Evolutionary conservation across 2,113 vertebrate genomes (phyloP).

Genomic region (Rostratula benghalensis): DNA sequence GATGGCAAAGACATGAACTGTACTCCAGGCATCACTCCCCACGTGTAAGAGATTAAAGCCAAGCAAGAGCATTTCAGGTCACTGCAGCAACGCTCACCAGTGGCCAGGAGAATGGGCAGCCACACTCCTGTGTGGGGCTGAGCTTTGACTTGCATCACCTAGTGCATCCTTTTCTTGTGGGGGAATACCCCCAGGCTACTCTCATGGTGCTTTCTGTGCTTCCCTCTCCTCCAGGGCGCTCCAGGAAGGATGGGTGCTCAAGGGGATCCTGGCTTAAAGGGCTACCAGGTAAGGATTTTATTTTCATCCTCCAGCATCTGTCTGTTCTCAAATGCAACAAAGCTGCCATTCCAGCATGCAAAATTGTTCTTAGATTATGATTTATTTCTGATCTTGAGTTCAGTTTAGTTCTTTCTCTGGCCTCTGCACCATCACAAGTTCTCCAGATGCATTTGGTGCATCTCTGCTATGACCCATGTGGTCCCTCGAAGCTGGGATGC

Average conservation of each 20-base stretch:
- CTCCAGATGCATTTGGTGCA: neutral
- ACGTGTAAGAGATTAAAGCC: neutral
- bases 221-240: slow-evolving; percentile 79
- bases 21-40: neutral
- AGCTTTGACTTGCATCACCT: neutral
- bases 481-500: neutral
- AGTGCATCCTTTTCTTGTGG: neutral
- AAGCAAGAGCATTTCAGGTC: neutral
- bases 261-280: slow-evolving; percentile 90
- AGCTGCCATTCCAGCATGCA: neutral
- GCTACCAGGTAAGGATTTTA: slow-evolving; percentile 84
- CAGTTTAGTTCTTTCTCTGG: neutral
- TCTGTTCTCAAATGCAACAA: neutral
- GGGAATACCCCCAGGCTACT: neutral
- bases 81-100: neutral
- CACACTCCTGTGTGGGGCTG: fast-evolving
- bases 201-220: slow-evolving; percentile 1
- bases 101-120: neutral
- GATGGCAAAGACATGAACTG: neutral
- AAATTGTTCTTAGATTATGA: neutral
- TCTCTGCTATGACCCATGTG: neutral
- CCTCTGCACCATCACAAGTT: neutral
- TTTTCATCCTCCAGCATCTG: neutral
- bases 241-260: slow-evolving; percentile 93
- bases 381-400: neutral